Evolutionary conservation across 2,113 vertebrate species (phyloP).

Genomic region (Equus przewalskii): DNA sequence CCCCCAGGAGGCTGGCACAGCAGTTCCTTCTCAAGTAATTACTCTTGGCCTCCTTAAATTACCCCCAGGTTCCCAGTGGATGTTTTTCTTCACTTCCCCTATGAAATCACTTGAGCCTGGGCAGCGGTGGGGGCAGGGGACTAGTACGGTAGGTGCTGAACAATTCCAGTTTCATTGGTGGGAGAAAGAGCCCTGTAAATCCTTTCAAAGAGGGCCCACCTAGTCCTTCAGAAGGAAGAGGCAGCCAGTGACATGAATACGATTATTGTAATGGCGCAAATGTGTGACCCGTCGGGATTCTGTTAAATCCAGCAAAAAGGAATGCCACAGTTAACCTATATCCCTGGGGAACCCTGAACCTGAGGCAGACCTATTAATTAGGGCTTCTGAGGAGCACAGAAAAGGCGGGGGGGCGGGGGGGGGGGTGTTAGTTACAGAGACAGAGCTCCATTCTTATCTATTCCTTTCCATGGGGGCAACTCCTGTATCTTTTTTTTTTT

Average conservation of each 20-base stretch:
- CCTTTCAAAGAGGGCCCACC: slow-evolving; percentile 67
- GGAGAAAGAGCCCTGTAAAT: slow-evolving; percentile 67
- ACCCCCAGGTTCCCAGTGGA: neutral
- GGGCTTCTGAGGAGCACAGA: slow-evolving; percentile 61
- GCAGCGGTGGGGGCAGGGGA: neutral
- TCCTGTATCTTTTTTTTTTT: neutral
- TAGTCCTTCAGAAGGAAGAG: slow-evolving; percentile 57
- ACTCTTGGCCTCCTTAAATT: neutral
- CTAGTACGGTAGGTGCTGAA: neutral
- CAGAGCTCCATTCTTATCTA: slow-evolving; percentile 67
- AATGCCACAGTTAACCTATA: slow-evolving; percentile 56
- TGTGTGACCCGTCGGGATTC: slow-evolving; percentile 64
- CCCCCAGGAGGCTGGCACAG: neutral
- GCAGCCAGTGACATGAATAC: slow-evolving; percentile 69
- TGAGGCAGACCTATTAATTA: slow-evolving; percentile 77
- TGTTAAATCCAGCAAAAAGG: slow-evolving; percentile 61
- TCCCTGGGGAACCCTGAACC: slow-evolving; percentile 62
- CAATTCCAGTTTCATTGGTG: neutral
- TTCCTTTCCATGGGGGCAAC: slow-evolving; percentile 4
- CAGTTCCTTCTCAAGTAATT: neutral
- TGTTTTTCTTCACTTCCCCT: slow-evolving; percentile 55
- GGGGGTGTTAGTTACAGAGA: neutral
- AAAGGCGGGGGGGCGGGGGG: neutral
- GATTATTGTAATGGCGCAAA: slow-evolving; percentile 71
- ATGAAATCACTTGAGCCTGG: slow-evolving; percentile 18